Base-by-base conservation (phyloP, 2,113 vertebrate genomes). In the Archocentrus centrarchus region DNA sequence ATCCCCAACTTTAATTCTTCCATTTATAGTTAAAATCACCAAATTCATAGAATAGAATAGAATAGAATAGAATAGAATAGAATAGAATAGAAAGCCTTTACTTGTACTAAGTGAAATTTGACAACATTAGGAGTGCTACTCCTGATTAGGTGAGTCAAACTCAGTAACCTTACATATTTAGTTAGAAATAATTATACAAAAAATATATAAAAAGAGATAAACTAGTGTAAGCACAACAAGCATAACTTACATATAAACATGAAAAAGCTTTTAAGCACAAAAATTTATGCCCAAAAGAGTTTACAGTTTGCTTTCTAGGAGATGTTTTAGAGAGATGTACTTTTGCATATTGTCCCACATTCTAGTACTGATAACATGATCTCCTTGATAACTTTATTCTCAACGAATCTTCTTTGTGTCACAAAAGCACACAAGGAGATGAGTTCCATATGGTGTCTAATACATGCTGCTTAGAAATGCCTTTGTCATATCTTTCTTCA, bases 241-340 rank as follows among this genome's bases (percentile, higher is more conserved):
- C 63, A 47, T 3, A 18, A 47, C 47, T 68, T 8, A 27, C 17
- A 68, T 11, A 39, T 3, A 5, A 2, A 3, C 17, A 47, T 68
- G 24, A 39, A 68, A 64, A 22, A 64, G 20, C 62, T 62, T 62
- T 62, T 18, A 32, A 1, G 0, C 0, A 6, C 39, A 66, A 27
- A 66, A 66, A 17, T 3, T 10, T 24, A 47, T 66, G 63, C 39
- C 7, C n/a, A 68, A 35, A 35, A 2, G 35, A 35, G 41, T 53
- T 70, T 39, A 70, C 66, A 70, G 66, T 70, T 70, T 13, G 15
- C 5, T 53, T 50, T 70, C 66, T 70, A 70, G 66, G 44, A 53
- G 18, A 55, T 55, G 7, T 55, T 20, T 17, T 20, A 20, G 3
- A 8, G 53, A 55, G 2, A 53, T 73, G 44, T 32, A 11, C 27